Conservation (phyloP, 2,888 invertebrate genomes). For the Danaus chrysippus region DNA sequence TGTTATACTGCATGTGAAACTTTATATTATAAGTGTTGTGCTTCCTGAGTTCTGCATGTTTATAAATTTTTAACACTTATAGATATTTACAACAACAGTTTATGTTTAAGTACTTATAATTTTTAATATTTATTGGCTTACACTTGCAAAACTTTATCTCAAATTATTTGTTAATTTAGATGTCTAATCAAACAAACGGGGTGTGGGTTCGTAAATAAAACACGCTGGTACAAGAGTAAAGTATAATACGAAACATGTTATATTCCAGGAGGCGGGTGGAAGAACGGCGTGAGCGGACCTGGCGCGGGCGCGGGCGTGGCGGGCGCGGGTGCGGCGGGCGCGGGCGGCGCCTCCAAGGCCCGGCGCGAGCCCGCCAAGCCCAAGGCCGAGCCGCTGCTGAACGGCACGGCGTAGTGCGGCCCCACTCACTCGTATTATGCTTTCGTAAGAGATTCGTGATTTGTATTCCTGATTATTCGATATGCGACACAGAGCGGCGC, state of each 20-base stretch:
- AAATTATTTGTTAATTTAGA: not conserved
- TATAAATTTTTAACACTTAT: no score
- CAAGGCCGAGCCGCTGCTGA: constrained; percentile 81
- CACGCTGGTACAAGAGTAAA: not conserved
- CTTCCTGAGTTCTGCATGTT: no score
- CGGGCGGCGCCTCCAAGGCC: constrained; percentile 43
- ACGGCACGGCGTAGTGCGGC: constrained; percentile 79
- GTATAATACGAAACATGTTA: constrained; percentile 1
- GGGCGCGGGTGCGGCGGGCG: constrained; percentile 34
- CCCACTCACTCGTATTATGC: constrained; percentile 71
- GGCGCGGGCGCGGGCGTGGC: constrained; percentile 33
- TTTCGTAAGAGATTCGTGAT: constrained; percentile 77
- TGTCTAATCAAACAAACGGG: not conserved
- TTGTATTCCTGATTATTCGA: constrained; percentile 77
- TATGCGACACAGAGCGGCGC: constrained; percentile 67
- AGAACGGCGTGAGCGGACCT: constrained; percentile 53
- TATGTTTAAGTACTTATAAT: no score
- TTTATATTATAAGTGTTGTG: no score
- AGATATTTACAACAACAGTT: no score
- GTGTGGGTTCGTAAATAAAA: not conserved
- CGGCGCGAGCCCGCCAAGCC: constrained; percentile 72
- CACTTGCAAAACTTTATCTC: no score
- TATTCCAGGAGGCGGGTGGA: constrained; percentile 66
- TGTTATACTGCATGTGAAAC: no score
- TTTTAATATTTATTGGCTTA: no score